Conservation (phyloP, 37 sponge, comb jelly and placozoan species). For the Eunapius fragilis region DNA sequence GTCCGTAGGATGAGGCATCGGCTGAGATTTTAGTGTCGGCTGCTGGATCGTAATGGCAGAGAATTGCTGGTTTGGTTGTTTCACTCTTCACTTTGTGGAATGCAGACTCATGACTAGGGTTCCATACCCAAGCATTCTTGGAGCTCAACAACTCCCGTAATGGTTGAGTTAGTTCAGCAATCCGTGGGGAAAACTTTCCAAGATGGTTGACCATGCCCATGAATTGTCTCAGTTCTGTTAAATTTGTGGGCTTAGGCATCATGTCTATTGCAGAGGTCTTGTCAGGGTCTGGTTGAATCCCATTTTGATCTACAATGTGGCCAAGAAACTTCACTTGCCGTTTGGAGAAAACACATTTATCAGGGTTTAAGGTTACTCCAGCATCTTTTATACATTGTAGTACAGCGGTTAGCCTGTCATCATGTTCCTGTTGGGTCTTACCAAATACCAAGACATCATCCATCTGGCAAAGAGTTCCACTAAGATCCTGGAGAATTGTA, state of each 20-base stretch:
- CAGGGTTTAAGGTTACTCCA: conserved; percentile 24
- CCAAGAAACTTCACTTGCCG: conserved; percentile 22
- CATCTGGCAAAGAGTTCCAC: too few relatives aligned
- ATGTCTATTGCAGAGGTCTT: conserved; percentile 13
- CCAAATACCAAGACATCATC: too few relatives aligned
- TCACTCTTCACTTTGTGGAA: conserved; percentile 29
- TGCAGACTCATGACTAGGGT: conserved; percentile 25
- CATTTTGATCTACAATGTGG: conserved; percentile 25
- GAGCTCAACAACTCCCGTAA: conserved; percentile 8
- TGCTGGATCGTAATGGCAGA: conserved; percentile 13
- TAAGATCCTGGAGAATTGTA: too few relatives aligned
- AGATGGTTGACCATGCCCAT: conserved; percentile 58
- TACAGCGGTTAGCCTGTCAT: neutral
- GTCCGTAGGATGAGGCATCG: conserved; percentile 37
- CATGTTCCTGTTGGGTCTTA: too few relatives aligned
- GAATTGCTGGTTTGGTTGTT: conserved; percentile 16
- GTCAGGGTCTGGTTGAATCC: conserved; percentile 43
- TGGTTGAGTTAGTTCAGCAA: conserved; percentile 14
- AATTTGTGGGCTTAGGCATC: conserved; percentile 23
- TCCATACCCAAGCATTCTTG: conserved; percentile 30
- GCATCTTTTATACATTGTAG: conserved; percentile 11
- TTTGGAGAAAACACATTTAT: conserved; percentile 23
- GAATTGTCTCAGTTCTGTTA: conserved; percentile 23
- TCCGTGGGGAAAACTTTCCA: conserved; percentile 28
- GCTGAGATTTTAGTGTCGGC: conserved; percentile 29